Percentiles rank a stretch among this genome's conserved stretches.
These are phyloP conservation scores for Drosophila fulvimacula DNA, from an alignment of 2,888 invertebrate genomes.

Conservation along the genomic window DNA sequence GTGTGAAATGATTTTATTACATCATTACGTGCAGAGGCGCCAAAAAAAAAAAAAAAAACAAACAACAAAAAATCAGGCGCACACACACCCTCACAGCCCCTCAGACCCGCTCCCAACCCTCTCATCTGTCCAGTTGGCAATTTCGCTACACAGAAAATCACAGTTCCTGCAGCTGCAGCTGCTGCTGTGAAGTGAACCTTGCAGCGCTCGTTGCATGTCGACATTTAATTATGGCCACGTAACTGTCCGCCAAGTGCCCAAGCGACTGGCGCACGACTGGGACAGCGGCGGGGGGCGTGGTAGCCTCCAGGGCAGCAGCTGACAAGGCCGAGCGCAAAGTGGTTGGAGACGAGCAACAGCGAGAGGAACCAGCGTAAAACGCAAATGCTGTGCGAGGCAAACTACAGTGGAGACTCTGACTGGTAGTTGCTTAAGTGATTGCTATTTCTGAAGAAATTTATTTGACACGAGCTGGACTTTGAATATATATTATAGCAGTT, in stretches of 20 bases:
- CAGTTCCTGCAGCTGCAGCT: constrained; percentile 29
- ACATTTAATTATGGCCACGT: constrained; percentile 81
- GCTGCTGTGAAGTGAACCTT: constrained; percentile 41
- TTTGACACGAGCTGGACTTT: not conserved
- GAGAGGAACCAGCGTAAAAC: not conserved
- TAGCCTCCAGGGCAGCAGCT: not conserved
- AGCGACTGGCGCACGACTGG: not conserved
- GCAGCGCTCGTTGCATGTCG: constrained; percentile 73
- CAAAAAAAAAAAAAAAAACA: constrained; percentile 32
- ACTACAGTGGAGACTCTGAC: constrained; percentile 1
- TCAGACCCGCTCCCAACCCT: not conserved
- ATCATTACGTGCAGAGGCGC: constrained; percentile 79
- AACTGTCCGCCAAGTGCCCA: constrained; percentile 48
- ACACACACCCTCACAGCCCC: not conserved
- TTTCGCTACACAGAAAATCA: constrained; percentile 30
- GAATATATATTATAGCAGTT: not conserved
- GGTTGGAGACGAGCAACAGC: not conserved
- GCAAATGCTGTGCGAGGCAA: not conserved
- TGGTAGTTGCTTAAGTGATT: not conserved
- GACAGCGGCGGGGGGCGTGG: not conserved
- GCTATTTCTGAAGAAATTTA: not conserved
- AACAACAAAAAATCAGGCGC: not conserved
- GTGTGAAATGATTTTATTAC: constrained; percentile 84
- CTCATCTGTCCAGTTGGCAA: constrained; percentile 6
- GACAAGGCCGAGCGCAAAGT: not conserved